Percentiles rank a stretch among this genome's conserved stretches.
Conservation (phyloP, 2,113 vertebrate species). For the Hippocampus barbouri region DNA sequence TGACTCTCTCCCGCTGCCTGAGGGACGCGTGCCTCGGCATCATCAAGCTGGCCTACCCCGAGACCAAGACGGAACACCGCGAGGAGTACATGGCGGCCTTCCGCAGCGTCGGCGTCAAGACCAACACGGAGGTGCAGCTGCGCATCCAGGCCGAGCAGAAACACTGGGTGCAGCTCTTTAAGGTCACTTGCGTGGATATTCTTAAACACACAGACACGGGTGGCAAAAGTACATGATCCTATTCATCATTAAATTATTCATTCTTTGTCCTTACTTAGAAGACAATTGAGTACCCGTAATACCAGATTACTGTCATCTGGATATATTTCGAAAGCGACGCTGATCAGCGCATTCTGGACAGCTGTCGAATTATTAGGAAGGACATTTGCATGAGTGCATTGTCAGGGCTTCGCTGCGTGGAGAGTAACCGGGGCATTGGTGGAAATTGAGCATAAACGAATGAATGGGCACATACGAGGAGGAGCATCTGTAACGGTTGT, state of each 20-base stretch:
- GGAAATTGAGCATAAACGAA: constrained; percentile 31
- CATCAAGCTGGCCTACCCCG: constrained; percentile 94
- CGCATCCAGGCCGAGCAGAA: constrained; percentile 90
- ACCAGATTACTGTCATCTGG: background rate
- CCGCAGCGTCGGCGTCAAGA: constrained; percentile 86
- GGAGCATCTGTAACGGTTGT: constrained; percentile 42
- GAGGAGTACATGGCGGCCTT: constrained; percentile 91
- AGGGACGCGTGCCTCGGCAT: constrained; percentile 94
- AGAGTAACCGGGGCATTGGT: constrained; percentile 10
- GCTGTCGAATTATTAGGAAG: background rate
- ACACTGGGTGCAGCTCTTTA: constrained; percentile 94
- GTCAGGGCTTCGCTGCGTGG: background rate
- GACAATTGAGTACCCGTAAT: no score
- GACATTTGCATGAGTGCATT: background rate
- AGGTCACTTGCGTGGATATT: constrained; percentile 69
- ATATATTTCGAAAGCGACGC: background rate
- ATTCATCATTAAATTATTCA: no score
- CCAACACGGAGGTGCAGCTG: constrained; percentile 83
- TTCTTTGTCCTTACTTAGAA: no score
- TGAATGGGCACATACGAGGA: constrained; percentile 37
- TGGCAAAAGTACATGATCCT: background rate
- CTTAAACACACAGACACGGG: no score
- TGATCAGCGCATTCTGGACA: background rate
- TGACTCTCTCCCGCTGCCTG: constrained; percentile 88
- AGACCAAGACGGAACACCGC: constrained; percentile 90